phyloP scores from a whole-genome alignment of 1,140 invertebrate species.

The Hormaphis cornu region DNA sequence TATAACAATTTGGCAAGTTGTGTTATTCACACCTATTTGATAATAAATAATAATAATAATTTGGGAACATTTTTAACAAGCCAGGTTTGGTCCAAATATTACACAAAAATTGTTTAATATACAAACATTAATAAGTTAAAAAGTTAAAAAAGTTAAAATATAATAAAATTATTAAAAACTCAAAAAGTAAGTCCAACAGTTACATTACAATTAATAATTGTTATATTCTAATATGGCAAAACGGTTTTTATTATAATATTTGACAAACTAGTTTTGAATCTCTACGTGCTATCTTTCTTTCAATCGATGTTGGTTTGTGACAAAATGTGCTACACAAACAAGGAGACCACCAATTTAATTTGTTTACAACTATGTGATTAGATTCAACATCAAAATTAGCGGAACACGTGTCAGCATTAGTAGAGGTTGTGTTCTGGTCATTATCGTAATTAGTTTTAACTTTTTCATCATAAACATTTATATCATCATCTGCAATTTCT shows the following conservation, averaged over 20 bases:
- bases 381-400: neutral
- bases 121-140: no score
- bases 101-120: no score
- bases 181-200: no score
- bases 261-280: neutral
- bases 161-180: no score
- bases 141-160: no score
- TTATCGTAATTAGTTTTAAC: neutral
- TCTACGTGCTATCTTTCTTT: slow-evolving; percentile 2
- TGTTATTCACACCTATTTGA: no score
- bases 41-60: no score
- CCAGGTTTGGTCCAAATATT: no score
- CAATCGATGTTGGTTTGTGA: neutral
- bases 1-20: no score
- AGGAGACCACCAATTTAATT: slow-evolving; percentile 5
- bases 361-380: neutral
- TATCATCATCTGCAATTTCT: slow-evolving; percentile 37
- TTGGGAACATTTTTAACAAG: no score
- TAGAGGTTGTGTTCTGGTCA: neutral
- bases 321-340: neutral
- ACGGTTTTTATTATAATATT: neutral
- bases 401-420: neutral
- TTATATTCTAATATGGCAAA: neutral
- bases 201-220: neutral
- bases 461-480: neutral